Percentiles rank a stretch among this genome's conserved stretches.
Conservation (phyloP, 2,888 invertebrate species). For the Ennomos quercinarius region DNA sequence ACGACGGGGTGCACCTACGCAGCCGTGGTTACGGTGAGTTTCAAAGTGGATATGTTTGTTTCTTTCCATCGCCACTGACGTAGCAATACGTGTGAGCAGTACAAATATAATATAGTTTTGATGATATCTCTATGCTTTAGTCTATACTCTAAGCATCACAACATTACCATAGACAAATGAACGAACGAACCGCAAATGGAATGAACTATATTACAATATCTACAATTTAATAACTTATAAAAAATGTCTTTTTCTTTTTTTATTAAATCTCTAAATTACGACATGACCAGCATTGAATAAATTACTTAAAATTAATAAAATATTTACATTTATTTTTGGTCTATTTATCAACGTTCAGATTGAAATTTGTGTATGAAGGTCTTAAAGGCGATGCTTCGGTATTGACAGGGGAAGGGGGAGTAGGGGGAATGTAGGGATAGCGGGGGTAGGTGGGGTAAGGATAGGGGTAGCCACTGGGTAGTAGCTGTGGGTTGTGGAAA, state of each 20-base stretch:
- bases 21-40: no score
- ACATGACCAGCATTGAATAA: constrained; percentile 44
- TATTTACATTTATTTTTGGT: constrained; percentile 26
- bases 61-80: no score
- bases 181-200: constrained; percentile 34
- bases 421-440: constrained; percentile 85
- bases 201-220: constrained; percentile 38
- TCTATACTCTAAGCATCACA: no score
- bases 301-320: constrained; percentile 36
- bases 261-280: constrained; percentile 23
- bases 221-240: constrained; percentile 32
- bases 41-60: no score
- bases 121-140: no score
- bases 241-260: constrained; percentile 37
- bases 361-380: constrained; percentile 80
- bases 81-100: no score
- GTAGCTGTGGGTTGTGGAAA: constrained; percentile 84
- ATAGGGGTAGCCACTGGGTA: constrained; percentile 84
- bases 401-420: constrained; percentile 76
- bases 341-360: constrained; percentile 79
- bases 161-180: constrained; percentile 35
- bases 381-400: constrained; percentile 72
- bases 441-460: constrained; percentile 83
- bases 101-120: no score
- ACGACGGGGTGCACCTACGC: no score